Evolutionary conservation across 2,113 vertebrate genomes (phyloP).

Genomic region (Lonchura striata): DNA sequence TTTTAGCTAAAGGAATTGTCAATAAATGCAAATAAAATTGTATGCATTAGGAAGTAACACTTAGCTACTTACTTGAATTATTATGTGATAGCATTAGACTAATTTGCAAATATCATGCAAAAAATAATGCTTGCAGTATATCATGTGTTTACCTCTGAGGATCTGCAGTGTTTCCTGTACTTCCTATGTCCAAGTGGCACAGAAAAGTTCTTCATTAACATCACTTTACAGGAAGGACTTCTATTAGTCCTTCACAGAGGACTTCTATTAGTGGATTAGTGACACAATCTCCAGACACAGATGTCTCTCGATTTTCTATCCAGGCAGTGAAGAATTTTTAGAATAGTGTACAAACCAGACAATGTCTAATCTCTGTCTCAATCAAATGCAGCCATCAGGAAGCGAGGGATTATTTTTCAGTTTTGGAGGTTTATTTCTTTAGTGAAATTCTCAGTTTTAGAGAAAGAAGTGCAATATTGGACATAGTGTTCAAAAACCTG

Average conservation of each 20-base stretch:
- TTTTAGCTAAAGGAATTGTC: background rate
- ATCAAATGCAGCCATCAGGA: background rate
- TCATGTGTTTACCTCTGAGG: constrained; percentile 6
- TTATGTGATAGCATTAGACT: background rate
- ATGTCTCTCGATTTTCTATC: background rate
- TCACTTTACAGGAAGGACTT: background rate
- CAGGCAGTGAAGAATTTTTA: background rate
- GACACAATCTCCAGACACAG: background rate
- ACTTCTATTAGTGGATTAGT: background rate
- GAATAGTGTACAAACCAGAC: background rate
- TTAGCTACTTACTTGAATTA: background rate
- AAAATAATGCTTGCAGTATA: background rate
- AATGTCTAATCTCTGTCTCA: background rate
- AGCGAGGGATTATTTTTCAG: background rate
- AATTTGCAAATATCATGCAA: background rate
- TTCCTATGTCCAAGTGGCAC: background rate
- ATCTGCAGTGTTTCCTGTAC: constrained; percentile 7
- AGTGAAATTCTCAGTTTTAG: background rate
- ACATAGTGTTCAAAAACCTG: background rate
- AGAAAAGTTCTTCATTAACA: background rate
- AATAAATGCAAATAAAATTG: background rate
- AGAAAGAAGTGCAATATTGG: background rate
- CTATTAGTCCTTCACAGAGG: background rate
- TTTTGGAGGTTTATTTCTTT: background rate
- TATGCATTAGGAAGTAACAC: background rate